Percentiles rank a stretch among this genome's conserved stretches.
Conservation (phyloP, 1,140 invertebrate genomes). For the Drosophila ironensis region DNA sequence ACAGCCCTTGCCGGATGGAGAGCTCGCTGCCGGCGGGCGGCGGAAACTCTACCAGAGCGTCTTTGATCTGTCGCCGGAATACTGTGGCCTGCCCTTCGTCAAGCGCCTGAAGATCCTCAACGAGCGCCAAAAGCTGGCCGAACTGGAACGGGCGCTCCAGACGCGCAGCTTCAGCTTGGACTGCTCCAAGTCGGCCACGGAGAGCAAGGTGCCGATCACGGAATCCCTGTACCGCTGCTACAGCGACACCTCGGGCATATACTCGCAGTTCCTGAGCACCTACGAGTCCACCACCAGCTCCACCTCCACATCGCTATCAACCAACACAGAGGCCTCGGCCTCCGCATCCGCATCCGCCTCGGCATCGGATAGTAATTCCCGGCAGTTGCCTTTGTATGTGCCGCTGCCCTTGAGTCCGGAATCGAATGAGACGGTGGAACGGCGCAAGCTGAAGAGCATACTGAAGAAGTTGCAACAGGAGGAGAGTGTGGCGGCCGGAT, state of each 20-base stretch:
- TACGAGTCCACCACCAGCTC: constrained; percentile 75
- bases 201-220: constrained; percentile 83
- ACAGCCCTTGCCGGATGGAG: constrained; percentile 49
- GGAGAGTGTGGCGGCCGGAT: constrained; percentile 83
- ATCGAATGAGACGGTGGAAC: constrained; percentile 91
- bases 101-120: constrained; percentile 94
- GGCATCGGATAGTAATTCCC: constrained; percentile 67
- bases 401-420: constrained; percentile 85
- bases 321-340: constrained; percentile 56
- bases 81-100: constrained; percentile 92
- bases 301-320: constrained; percentile 50
- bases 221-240: constrained; percentile 87
- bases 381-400: constrained; percentile 73
- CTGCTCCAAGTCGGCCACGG: constrained; percentile 85
- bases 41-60: constrained; percentile 84
- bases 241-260: constrained; percentile 83
- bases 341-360: constrained; percentile 52
- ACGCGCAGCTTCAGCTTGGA: constrained; percentile 90
- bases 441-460: constrained; percentile 91
- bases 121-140: constrained; percentile 92
- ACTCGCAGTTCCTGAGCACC: constrained; percentile 71
- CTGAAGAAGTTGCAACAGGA: constrained; percentile 86
- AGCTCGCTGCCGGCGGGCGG: constrained; percentile 11
- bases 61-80: constrained; percentile 93
- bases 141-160: constrained; percentile 88